Evolutionary conservation across 2,797 vertebrate genomes (phyloP), one percentile per base, ranked within the genome.

Genomic region (Trichosurus vulpecula): DNA sequence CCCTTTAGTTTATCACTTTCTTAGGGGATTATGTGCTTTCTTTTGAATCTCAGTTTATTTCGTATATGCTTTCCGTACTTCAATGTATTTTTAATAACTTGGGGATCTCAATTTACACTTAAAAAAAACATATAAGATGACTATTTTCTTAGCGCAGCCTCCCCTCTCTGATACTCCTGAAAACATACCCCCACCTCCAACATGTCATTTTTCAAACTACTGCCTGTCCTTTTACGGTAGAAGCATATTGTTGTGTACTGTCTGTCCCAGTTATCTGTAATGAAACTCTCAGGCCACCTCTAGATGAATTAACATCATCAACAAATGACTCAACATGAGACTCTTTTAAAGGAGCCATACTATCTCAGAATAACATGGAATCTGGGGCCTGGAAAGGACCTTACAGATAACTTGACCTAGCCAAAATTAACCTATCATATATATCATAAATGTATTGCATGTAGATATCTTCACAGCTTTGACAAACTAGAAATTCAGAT

Each of bases 41-140:
- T 74, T 74, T 74, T 74, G n/a, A 74, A 74, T 74, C n/a, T 74
- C 4, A 90, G 47, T 92, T 91, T 94, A 95, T 31, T 91, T 61
- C 30, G 41, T 91, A 52, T 90, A 55, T 53, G 8, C 81, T 90
- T 55, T 61, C 29, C 14, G 54, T 58, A 53, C 4, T 74, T 6
- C 0, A 91, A 58, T 93, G 95, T 90, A 41, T 54, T 95, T 0
- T 54, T 96, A 52, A 92, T 3, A 74, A 41, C 11, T 35, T 3
- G 2, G 47, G 14, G 2, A 14, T 93, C 13, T 92, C 31, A 10
- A 93, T 30, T 92, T 90, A 14, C 6, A 41, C n/a, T n/a, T n/a
- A n/a, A n/a, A 74, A 22, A 74, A 66, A 74, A 12, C 11, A 12
- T 74, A 19, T 35, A 74, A 74, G 35, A 74, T 35, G 35, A 41